Evolutionary conservation across 2,888 invertebrate species (phyloP).

Genomic region (Macaria liturata): DNA sequence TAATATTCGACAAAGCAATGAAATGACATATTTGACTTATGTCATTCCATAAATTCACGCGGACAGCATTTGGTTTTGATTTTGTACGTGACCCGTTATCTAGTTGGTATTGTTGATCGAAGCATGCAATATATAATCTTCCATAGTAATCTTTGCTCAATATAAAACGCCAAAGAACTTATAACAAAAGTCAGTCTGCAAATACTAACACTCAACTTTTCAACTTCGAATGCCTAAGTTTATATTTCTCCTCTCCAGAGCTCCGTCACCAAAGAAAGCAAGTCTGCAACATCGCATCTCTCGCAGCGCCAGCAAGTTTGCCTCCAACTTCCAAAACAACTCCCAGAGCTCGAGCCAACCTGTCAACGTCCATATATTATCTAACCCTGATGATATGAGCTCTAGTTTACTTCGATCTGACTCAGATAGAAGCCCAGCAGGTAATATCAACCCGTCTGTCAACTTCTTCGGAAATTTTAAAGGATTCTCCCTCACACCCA

Average conservation of each 20-base stretch:
- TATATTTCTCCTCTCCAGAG: slow-evolving; percentile 46
- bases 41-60: too few species aligned
- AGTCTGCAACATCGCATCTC: slow-evolving; percentile 73
- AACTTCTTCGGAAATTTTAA: slow-evolving; percentile 94
- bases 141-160: too few species aligned
- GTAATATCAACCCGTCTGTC: slow-evolving; percentile 73
- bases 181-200: too few species aligned
- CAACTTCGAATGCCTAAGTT: too few species aligned
- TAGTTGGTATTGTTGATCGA: too few species aligned
- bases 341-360: slow-evolving; percentile 62
- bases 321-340: slow-evolving; percentile 71
- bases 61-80: too few species aligned
- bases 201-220: too few species aligned
- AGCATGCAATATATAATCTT: too few species aligned
- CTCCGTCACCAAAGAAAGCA: slow-evolving; percentile 73
- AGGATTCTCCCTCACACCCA: slow-evolving; percentile 90
- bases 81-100: too few species aligned
- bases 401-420: slow-evolving; percentile 85
- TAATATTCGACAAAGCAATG: too few species aligned
- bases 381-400: slow-evolving; percentile 88
- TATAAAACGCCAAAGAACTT: too few species aligned
- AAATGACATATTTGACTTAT: too few species aligned
- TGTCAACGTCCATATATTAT: slow-evolving; percentile 77
- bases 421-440: slow-evolving; percentile 72
- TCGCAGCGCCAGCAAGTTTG: slow-evolving; percentile 74